These are phyloP conservation scores for Myocastor coypus DNA, from an alignment of 2,113 vertebrate species.

Conservation along the genomic window DNA sequence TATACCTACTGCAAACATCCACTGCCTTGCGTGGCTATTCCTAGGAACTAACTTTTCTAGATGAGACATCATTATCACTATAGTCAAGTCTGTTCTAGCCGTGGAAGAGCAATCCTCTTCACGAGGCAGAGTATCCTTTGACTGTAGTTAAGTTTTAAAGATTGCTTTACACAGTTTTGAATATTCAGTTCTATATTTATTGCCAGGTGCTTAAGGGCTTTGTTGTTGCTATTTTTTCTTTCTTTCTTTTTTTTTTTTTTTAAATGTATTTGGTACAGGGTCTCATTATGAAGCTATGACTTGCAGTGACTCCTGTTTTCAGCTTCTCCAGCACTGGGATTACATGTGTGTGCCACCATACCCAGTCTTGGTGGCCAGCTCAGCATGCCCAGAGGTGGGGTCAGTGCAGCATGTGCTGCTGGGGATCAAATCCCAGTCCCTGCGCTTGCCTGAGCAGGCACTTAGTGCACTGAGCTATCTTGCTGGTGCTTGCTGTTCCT, in stretches of 20 bases:
- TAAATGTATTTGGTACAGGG: too few relatives aligned
- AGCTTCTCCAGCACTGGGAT: too few relatives aligned
- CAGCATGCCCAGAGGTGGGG: too few relatives aligned
- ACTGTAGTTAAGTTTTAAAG: slow-evolving; percentile 15
- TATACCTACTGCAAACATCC: not conserved
- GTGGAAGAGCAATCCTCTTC: not conserved
- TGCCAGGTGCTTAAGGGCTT: not conserved
- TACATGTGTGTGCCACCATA: too few relatives aligned
- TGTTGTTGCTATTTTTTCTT: not conserved
- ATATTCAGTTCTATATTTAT: slow-evolving; percentile 18
- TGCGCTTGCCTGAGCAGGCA: too few relatives aligned
- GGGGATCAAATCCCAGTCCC: too few relatives aligned
- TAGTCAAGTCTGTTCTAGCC: not conserved
- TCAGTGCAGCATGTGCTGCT: too few relatives aligned
- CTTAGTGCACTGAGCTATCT: too few relatives aligned
- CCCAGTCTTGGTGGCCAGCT: too few relatives aligned
- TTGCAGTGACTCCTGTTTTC: too few relatives aligned
- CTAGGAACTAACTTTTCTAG: slow-evolving; percentile 21
- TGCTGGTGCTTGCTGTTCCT: too few relatives aligned
- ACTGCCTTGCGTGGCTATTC: not conserved
- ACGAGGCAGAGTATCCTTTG: not conserved
- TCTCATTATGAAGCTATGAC: too few relatives aligned
- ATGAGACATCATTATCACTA: slow-evolving; percentile 30
- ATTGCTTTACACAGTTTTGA: slow-evolving; percentile 11
- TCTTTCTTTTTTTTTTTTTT: not conserved